These are phyloP conservation scores for Hirudo medicinalis DNA, from an alignment of 1,140 invertebrate species.

Conservation along the genomic window DNA sequence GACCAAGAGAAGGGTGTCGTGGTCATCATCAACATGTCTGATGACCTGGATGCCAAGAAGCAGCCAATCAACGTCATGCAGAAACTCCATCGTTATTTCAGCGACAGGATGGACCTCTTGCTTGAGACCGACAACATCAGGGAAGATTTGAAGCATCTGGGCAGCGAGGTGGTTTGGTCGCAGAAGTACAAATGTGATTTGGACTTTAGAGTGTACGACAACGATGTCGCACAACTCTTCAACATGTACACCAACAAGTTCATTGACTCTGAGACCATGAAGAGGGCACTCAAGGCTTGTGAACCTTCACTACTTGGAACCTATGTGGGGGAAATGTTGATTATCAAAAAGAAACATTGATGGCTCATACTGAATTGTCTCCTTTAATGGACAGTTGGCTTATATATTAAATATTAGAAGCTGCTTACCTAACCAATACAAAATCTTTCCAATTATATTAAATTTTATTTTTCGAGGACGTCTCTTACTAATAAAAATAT, in stretches of 20 bases:
- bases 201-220: background rate
- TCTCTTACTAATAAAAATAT: no score
- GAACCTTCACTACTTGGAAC: background rate
- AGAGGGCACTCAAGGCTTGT: background rate
- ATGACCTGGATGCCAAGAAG: background rate
- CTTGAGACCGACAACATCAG: background rate
- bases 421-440: no score
- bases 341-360: background rate
- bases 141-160: background rate
- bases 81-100: slow-evolving; percentile 1
- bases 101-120: slow-evolving; percentile 7
- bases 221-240: background rate
- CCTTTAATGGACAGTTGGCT: no score
- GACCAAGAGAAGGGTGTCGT: background rate
- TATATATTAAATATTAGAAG: no score
- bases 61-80: slow-evolving; percentile 4
- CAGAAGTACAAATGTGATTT: background rate
- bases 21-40: background rate
- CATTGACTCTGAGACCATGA: background rate
- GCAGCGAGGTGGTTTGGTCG: background rate
- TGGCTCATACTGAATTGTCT: no score
- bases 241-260: background rate
- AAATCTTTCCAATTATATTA: no score
- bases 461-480: no score
- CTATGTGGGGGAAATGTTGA: background rate